Conservation (phyloP, 2,888 invertebrate species). For the Aphrophora alni region DNA sequence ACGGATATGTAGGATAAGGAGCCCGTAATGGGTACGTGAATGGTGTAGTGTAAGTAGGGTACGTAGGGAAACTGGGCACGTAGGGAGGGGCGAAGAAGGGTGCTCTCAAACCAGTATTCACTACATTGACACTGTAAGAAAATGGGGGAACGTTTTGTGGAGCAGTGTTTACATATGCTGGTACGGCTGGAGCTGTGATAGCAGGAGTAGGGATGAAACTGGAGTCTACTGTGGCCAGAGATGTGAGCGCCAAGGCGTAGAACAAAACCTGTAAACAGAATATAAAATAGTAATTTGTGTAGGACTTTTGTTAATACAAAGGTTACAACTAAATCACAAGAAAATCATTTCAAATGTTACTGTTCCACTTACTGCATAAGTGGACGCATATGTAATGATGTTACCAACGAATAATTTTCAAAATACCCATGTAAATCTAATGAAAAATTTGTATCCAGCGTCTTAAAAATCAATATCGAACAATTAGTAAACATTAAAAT, state of each 20-base stretch:
- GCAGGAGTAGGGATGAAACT: neutral
- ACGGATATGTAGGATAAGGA: neutral
- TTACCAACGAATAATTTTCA: no score
- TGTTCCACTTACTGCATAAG: no score
- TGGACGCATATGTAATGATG: no score
- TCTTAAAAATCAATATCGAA: no score
- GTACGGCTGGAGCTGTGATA: neutral
- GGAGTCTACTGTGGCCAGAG: neutral
- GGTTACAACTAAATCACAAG: no score
- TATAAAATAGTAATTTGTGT: no score
- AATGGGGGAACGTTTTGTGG: constrained; percentile 24
- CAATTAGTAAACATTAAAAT: no score
- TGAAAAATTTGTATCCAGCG: no score
- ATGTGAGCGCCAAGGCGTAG: neutral
- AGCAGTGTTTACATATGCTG: constrained; percentile 13
- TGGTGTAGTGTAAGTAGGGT: neutral
- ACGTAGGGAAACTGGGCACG: neutral
- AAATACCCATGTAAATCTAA: no score
- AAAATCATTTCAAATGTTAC: no score
- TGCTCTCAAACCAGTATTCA: neutral
- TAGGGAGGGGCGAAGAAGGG: neutral
- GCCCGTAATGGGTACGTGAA: neutral
- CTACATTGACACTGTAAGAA: constrained; percentile 7
- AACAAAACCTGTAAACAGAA: neutral
- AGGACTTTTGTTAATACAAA: no score